Evolutionary conservation across 2,113 vertebrate genomes (phyloP), one percentile per base, ranked within the genome.

Genomic region (Stigmatopora argus): DNA sequence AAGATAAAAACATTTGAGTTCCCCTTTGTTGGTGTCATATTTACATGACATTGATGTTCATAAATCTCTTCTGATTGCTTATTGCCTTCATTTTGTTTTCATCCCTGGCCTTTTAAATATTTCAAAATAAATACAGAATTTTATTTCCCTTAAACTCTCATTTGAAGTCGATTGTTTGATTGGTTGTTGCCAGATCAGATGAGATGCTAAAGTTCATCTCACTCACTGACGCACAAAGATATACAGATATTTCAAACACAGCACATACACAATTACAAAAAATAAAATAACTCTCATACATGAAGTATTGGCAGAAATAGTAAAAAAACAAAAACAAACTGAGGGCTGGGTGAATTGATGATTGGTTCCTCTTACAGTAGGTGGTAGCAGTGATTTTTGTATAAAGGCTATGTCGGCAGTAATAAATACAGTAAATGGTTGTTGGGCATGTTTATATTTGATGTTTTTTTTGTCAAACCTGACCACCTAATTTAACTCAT

Each of bases 101-200:
- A 56, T 41, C 61, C 44, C 57, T 75, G 67, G 78, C 86, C 80
- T 85, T 69, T 83, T 38, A 75, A 57, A 83, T 69, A 71, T 67
- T 51, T 57, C 1, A 67, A 73, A 67, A 83, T 75, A 79, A 38
- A 65, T 19, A 49, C 17, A 64, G 76, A 17, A 64, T 67, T 64
- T 62, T 52, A 62, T 15, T 47, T 61, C 60, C 55, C 0, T 61
- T 62, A 57, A 9, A 19, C 21, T 71, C 65, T 26, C 35, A 64
- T 67, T 47, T 21, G 75, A 78, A 82, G 59, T 80, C 41, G 73
- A 66, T 46, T 69, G 51, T 73, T 80, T 81, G 26, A 31, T 31
- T 82, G 71, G 77, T 82, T 82, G 75, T 74, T 21, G 62, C 75
- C 72, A 84, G 77, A 81, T 47, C 38, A 76, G 77, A 74, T 72